Evolutionary conservation across 2,113 vertebrate genomes (phyloP).

Genomic region (Dendropsophus ebraccatus): DNA sequence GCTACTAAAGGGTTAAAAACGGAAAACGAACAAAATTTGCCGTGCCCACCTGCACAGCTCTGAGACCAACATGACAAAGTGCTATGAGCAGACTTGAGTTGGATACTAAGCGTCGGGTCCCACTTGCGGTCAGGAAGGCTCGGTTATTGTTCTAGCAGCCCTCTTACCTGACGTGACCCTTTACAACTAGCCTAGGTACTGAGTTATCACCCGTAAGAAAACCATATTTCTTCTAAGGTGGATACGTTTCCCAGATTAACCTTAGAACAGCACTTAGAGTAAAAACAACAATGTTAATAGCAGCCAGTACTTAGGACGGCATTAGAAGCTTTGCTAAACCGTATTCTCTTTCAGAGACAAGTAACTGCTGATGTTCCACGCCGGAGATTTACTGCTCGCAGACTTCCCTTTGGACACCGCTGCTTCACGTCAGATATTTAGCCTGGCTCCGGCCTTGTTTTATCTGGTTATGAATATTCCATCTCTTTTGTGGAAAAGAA

Average conservation of each 20-base stretch:
- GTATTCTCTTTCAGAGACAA: conserved; percentile 24
- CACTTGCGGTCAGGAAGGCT: background rate
- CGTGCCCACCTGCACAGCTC: too few species aligned
- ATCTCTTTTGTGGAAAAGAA: conserved; percentile 40
- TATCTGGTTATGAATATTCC: conserved; percentile 44
- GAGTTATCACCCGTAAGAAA: background rate
- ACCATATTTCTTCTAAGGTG: background rate
- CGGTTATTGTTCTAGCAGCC: background rate
- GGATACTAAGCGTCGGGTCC: background rate
- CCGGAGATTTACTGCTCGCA: conserved; percentile 20
- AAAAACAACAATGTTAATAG: conserved; percentile 22
- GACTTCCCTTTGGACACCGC: conserved; percentile 34
- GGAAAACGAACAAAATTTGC: too few species aligned
- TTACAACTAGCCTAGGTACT: background rate
- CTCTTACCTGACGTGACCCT: conserved; percentile 20
- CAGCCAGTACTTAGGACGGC: conserved; percentile 14
- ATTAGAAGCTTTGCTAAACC: conserved; percentile 24
- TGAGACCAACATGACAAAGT: too few species aligned
- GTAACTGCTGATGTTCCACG: conserved; percentile 28
- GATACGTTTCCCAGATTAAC: conserved; percentile 20
- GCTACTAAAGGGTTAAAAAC: too few species aligned
- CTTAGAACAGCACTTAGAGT: background rate
- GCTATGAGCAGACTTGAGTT: too few species aligned
- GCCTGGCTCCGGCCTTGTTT: conserved; percentile 29
- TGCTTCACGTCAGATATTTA: conserved; percentile 32